Evolutionary conservation across 2,797 vertebrate genomes (phyloP), one percentile per base, ranked within the genome.

Genomic region (Aldrovandia affinis): DNA sequence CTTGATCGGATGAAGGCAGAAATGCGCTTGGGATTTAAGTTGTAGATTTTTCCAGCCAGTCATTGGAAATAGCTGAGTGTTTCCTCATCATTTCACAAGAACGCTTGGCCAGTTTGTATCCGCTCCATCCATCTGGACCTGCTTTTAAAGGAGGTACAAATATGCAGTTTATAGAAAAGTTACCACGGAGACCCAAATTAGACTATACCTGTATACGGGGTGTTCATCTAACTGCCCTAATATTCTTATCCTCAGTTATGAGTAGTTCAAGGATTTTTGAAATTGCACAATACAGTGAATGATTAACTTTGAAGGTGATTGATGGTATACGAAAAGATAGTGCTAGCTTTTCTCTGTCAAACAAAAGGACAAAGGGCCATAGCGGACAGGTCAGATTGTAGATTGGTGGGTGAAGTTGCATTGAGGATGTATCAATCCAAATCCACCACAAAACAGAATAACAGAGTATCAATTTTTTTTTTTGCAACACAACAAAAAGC

Each of bases 1-100:
- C 86, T 80, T 80, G 70, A 85, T 63, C 79, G 83, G 78, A 81
- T 30, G 75, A 54, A 47, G 77, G 81, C 42, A 82, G 75, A 78
- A 82, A 85, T 78, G 63, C 61, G 73, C 54, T 78, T 85, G 44
- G 59, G 54, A 82, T 78, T 82, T 36, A 22, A 73, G 73, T 80
- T 77, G 55, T 85, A 78, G 57, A 82, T 82, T 59, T 77, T 57
- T 8, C 42, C 61, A 70, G 84, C 61, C 80, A 85, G 81, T 78
- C 39, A 68, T 78, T 30, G 81, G 47, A 82, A 78, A 82, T 73
- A 65, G 73, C 73, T 78, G 78, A 80, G 20, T 65, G 14, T 85
- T 65, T 84, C 47, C 28, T 82, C 57, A 52, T 78, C 25, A 70
- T 42, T 81, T 59, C 57, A 44, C 1, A 18, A 75, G 36, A 59